A percentile compares a stretch with the other conserved stretches of the same genome.
Conservation (phyloP, 2,797 vertebrate species). For the Hyperoplus immaculatus region DNA sequence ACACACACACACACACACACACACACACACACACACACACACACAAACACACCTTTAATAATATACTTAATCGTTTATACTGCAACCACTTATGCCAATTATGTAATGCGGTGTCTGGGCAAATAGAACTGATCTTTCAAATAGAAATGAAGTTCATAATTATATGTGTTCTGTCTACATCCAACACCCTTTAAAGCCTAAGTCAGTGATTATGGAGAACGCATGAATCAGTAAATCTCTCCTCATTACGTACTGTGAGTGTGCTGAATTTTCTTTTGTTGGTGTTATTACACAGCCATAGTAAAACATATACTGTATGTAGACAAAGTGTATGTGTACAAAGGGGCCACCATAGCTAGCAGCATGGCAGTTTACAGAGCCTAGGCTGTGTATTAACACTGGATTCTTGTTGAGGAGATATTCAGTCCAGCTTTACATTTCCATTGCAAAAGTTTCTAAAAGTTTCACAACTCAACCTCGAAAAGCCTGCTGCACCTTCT, state of each 20-base stretch:
- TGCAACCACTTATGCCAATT: not conserved
- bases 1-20: not conserved
- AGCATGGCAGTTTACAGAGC: too few relatives aligned
- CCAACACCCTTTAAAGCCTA: too few relatives aligned
- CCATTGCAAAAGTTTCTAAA: not conserved
- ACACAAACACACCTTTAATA: not conserved
- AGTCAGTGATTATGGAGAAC: too few relatives aligned
- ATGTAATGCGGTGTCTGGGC: not conserved
- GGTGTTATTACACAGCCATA: too few relatives aligned
- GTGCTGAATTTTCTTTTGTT: too few relatives aligned
- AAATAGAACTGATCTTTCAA: not conserved
- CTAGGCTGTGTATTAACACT: too few relatives aligned
- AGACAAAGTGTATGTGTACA: too few relatives aligned
- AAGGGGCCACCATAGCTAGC: too few relatives aligned
- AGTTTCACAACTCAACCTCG: slow-evolving; percentile 19
- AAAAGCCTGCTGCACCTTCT: slow-evolving; percentile 19
- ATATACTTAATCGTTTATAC: not conserved
- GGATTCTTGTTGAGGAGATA: too few relatives aligned
- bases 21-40: not conserved
- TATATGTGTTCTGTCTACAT: not conserved
- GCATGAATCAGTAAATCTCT: too few relatives aligned
- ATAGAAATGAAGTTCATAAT: not conserved
- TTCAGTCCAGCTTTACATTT: not conserved
- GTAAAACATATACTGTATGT: too few relatives aligned
- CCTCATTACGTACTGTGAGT: too few relatives aligned